Percentiles rank a stretch among this genome's conserved stretches.
These are phyloP conservation scores for Sebastes taczanowskii DNA, from an alignment of 2,797 vertebrate genomes.

Conservation along the genomic window DNA sequence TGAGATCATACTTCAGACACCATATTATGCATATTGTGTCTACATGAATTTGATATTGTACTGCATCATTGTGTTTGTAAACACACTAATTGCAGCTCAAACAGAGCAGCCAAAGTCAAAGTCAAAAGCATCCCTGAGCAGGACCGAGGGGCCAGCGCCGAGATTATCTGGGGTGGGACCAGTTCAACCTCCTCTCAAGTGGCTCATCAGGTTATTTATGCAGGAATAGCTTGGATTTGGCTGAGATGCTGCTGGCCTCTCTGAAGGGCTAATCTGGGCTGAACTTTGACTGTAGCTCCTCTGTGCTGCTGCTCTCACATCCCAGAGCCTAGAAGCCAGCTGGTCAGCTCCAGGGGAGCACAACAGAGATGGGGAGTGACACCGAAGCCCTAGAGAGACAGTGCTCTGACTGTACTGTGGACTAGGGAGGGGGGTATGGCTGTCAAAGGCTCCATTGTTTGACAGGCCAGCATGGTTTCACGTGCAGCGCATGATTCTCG, in stretches of 20 bases:
- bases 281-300: constrained; percentile 72
- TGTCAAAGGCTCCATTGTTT: constrained; percentile 83
- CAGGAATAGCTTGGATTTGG: constrained; percentile 42
- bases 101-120: neutral
- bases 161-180: constrained; percentile 14
- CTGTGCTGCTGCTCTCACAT: constrained; percentile 69
- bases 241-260: constrained; percentile 44
- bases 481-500: constrained; percentile 75
- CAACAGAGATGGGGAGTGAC: constrained; percentile 79
- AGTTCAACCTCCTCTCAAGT: constrained; percentile 37
- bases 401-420: constrained; percentile 76
- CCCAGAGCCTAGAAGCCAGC: constrained; percentile 71
- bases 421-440: constrained; percentile 55
- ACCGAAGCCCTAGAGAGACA: constrained; percentile 80
- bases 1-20: neutral
- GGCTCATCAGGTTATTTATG: constrained; percentile 57
- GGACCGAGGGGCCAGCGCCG: neutral
- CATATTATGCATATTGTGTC: neutral
- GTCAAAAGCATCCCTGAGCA: constrained; percentile 10
- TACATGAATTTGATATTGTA: neutral
- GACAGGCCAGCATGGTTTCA: constrained; percentile 75
- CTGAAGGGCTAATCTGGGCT: constrained; percentile 50
- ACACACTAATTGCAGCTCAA: neutral
- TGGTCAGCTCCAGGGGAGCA: constrained; percentile 77
- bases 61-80: neutral